Conservation (phyloP, 2,113 vertebrate species). For the Melanostigma gelatinosum region DNA sequence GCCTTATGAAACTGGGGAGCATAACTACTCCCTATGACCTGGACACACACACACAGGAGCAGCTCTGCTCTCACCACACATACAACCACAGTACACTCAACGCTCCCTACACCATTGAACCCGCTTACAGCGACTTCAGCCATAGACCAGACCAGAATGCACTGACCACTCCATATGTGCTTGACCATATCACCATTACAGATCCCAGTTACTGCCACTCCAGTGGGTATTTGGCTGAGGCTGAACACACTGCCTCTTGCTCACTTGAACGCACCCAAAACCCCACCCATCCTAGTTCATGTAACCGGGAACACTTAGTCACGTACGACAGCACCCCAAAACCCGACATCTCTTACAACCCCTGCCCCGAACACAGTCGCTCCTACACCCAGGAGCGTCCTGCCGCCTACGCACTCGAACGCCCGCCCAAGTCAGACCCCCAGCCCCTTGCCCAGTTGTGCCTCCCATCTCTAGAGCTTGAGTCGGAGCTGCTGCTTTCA, state of each 20-base stretch:
- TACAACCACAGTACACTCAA: slow-evolving; percentile 49
- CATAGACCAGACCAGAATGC: slow-evolving; percentile 58
- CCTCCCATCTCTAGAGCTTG: slow-evolving; percentile 76
- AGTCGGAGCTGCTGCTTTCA: slow-evolving; percentile 73
- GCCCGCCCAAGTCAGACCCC: slow-evolving; percentile 38
- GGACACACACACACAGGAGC: slow-evolving; percentile 66
- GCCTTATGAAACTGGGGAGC: slow-evolving; percentile 88
- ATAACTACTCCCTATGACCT: slow-evolving; percentile 84
- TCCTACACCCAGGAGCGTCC: slow-evolving; percentile 62
- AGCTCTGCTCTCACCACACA: slow-evolving; percentile 58
- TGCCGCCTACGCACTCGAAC: slow-evolving; percentile 36
- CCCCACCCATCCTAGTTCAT: slow-evolving; percentile 8
- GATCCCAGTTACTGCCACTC: slow-evolving; percentile 61
- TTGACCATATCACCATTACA: slow-evolving; percentile 59
- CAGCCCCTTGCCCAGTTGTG: slow-evolving; percentile 73
- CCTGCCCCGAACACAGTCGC: slow-evolving; percentile 55
- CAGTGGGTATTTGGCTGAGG: slow-evolving; percentile 47
- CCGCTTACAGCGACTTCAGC: slow-evolving; percentile 57
- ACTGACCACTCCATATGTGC: slow-evolving; percentile 28
- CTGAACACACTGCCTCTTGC: slow-evolving; percentile 56
- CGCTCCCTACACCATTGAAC: slow-evolving; percentile 50
- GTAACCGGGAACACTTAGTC: slow-evolving; percentile 37
- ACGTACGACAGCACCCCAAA: slow-evolving; percentile 38
- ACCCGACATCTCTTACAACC: slow-evolving; percentile 56
- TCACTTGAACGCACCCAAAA: slow-evolving; percentile 46